A percentile compares a stretch with the other conserved stretches of the same genome.
Evolutionary conservation across 2,113 vertebrate genomes (phyloP).

Genomic region (Tachysurus vachellii): DNA sequence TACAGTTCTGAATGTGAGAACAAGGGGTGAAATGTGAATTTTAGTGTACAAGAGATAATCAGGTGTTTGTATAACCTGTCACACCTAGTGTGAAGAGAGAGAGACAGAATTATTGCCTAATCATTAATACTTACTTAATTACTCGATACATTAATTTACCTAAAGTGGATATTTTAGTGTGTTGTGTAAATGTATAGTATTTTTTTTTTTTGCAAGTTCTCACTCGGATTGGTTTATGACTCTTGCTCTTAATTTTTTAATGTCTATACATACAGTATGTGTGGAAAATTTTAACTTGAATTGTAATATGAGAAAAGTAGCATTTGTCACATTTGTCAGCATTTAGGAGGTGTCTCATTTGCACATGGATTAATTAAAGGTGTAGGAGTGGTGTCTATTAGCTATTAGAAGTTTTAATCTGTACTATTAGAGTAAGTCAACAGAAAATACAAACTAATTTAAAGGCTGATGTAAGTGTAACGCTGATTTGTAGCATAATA

Average conservation of each 20-base stretch:
- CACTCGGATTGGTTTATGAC: not conserved
- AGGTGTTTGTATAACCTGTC: not conserved
- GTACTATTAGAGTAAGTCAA: not conserved
- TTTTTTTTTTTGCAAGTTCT: too few relatives aligned
- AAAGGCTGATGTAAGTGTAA: too few relatives aligned
- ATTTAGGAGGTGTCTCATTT: not conserved
- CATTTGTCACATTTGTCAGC: not conserved
- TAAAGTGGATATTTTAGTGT: not conserved
- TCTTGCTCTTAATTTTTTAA: not conserved
- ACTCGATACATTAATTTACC: too few relatives aligned
- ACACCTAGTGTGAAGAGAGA: too few relatives aligned
- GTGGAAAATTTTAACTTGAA: not conserved
- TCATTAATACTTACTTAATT: not conserved
- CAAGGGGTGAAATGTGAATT: not conserved
- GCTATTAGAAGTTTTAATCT: not conserved
- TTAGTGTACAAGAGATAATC: not conserved
- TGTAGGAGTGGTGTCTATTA: not conserved
- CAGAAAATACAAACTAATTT: not conserved
- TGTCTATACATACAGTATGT: too few relatives aligned
- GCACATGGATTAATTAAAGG: too few relatives aligned
- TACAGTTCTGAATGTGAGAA: constrained; percentile 10
- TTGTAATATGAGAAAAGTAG: not conserved
- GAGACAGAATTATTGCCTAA: not conserved
- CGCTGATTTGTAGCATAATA: too few relatives aligned
- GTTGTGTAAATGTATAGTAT: not conserved